Conservation (phyloP, 2,797 vertebrate genomes). For the Limnodromus scolopaceus region DNA sequence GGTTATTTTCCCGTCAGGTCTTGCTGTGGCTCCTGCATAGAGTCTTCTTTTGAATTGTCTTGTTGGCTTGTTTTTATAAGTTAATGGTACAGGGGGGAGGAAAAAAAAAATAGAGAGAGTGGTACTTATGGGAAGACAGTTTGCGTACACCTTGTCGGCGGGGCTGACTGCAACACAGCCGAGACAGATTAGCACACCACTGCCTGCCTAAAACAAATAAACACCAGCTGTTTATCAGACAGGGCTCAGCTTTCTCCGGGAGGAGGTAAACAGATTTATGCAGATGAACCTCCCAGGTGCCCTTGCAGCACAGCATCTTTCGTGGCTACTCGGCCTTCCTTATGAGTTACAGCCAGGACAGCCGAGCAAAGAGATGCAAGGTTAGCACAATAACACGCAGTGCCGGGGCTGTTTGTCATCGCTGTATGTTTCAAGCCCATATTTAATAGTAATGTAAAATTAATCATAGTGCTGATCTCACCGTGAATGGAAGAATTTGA, state of each 20-base stretch:
- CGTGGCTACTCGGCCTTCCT: slow-evolving; percentile 23
- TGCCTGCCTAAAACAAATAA: slow-evolving; percentile 69
- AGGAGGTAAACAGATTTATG: slow-evolving; percentile 69
- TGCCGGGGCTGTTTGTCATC: background rate
- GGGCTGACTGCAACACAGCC: slow-evolving; percentile 12
- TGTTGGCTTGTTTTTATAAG: slow-evolving; percentile 41
- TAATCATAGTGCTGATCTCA: background rate
- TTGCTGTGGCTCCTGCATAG: slow-evolving; percentile 4
- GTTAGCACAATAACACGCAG: background rate
- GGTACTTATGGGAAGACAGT: background rate
- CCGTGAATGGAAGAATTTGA: background rate
- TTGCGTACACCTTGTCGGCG: slow-evolving; percentile 54
- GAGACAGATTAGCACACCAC: slow-evolving; percentile 53
- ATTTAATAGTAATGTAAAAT: background rate
- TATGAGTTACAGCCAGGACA: background rate
- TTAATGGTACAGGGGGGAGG: background rate
- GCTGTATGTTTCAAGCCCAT: background rate
- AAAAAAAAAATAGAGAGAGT: background rate
- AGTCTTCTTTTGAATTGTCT: slow-evolving; percentile 27
- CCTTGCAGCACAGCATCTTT: slow-evolving; percentile 54
- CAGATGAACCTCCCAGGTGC: slow-evolving; percentile 64
- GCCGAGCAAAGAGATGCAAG: background rate
- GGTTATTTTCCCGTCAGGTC: slow-evolving; percentile 46
- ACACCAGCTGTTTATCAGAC: slow-evolving; percentile 71
- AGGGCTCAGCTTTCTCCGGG: slow-evolving; percentile 20